Base-by-base conservation (phyloP, 2,113 vertebrate genomes). In the Theristicus caerulescens region DNA sequence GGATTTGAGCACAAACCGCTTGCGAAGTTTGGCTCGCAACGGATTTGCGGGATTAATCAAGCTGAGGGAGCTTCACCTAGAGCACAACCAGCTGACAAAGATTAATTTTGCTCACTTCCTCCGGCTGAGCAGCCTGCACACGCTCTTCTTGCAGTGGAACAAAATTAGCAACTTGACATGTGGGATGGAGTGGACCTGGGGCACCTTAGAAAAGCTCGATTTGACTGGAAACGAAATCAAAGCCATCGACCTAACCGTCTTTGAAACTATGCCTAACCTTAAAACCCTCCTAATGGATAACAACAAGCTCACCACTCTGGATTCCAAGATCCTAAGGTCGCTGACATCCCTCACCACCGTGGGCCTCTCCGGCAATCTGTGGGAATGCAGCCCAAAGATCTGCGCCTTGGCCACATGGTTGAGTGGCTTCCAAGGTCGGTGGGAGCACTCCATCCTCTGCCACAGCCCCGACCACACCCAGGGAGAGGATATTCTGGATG, bases 71-170 rank as follows among this genome's bases (percentile, higher is more conserved):
- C 99, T 99, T 98, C 99, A 99, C 98, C 98, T 99, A 97, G 99
- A 99, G 98, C 99, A 99, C 98, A 99, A 99, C 98, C 99, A 99
- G 98, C 98, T 99, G 98, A 99, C 99, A 94, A 99, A 99, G 98
- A 99, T 99, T 98, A 99, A 99, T 98, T 99, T 99, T 98, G 99
- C 99, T 97, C 99, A 99, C 98, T 99, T 99, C 98, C 99, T 99
- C 80, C 99, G 99, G 95, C 98, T 99, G 94, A 99, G 99, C 95
- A 99, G 98, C 96, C 99, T 99, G 95, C 99, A 99, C 97, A 99
- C 98, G 9, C 99, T 99, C 93, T 99, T 99, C 98, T 98, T 99
- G 93, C 99, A 99, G 96, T 99, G 99, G 99, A 99, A 99, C 99
- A 99, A 99, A 98, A 99, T 99, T 87, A 99, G 98, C 98, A 99